Conservation (phyloP, 2,888 invertebrate species). For the Lasioglossum lativentre region DNA sequence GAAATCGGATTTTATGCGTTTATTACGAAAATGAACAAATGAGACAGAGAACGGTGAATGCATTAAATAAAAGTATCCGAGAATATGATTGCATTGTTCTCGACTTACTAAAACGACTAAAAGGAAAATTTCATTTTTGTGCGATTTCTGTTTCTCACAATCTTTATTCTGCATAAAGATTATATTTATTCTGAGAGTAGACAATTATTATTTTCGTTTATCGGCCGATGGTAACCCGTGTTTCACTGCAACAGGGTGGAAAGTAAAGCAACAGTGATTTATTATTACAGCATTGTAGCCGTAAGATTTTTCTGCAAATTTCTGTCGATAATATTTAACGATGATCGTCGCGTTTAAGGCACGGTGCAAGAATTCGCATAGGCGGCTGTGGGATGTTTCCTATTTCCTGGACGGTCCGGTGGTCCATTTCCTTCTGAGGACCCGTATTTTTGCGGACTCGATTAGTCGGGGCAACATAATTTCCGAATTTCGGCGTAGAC, state of each 20-base stretch:
- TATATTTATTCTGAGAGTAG: no score
- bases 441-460: conserved; percentile 28
- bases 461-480: conserved; percentile 17
- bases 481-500: not conserved
- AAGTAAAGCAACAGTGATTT: not conserved
- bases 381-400: not conserved
- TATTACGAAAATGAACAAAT: not conserved
- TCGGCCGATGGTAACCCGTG: not conserved
- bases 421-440: conserved; percentile 8
- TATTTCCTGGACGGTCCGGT: not conserved
- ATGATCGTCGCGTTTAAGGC: not conserved
- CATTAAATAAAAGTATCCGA: not conserved
- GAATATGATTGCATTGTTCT: not conserved
- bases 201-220: no score
- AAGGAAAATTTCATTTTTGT: no score
- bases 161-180: not conserved
- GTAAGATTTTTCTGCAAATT: no score
- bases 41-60: not conserved
- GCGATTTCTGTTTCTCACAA: not conserved
- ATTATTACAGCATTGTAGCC: no score
- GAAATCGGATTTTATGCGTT: no score
- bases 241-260: not conserved
- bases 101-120: no score
- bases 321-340: not conserved
- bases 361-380: not conserved